Evolutionary conservation across 2,113 vertebrate species (phyloP).

Genomic region (Saguinus imperator): DNA sequence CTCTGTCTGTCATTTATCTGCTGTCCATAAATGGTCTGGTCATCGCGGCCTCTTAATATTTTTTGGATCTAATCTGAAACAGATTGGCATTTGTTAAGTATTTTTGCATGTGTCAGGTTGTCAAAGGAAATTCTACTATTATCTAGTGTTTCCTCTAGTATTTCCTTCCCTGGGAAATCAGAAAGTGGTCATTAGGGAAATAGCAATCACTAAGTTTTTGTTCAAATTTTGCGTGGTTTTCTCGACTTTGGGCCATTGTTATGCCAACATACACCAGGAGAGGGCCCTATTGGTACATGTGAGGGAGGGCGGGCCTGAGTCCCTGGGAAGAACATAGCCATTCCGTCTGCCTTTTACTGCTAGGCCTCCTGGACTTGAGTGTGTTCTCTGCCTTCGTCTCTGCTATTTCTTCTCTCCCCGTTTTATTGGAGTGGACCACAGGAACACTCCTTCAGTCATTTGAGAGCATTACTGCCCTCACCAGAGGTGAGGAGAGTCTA

Average conservation of each 20-base stretch:
- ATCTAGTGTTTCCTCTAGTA: neutral
- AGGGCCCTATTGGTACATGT: neutral
- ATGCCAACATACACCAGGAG: neutral
- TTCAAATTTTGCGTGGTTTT: neutral
- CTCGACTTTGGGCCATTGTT: neutral
- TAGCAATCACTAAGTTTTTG: neutral
- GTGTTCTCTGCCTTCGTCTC: neutral
- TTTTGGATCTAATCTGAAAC: neutral
- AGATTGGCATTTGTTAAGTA: neutral
- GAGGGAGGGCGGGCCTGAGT: rapidly evolving
- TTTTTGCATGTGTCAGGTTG: neutral
- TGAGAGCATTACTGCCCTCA: neutral
- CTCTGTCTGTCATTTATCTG: too few species aligned
- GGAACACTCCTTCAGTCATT: neutral
- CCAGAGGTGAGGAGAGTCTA: neutral
- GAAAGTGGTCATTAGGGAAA: neutral
- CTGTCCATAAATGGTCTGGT: neutral
- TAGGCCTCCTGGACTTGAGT: rapidly evolving
- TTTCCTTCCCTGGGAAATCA: neutral
- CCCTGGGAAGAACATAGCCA: neutral
- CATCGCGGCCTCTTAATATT: neutral
- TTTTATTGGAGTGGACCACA: neutral
- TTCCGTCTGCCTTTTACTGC: neutral
- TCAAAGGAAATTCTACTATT: neutral
- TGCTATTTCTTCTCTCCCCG: neutral